Evolutionary conservation across 1,140 invertebrate species (phyloP), one percentile per base, ranked within the genome.

Genomic region (Aethina tumida): DNA sequence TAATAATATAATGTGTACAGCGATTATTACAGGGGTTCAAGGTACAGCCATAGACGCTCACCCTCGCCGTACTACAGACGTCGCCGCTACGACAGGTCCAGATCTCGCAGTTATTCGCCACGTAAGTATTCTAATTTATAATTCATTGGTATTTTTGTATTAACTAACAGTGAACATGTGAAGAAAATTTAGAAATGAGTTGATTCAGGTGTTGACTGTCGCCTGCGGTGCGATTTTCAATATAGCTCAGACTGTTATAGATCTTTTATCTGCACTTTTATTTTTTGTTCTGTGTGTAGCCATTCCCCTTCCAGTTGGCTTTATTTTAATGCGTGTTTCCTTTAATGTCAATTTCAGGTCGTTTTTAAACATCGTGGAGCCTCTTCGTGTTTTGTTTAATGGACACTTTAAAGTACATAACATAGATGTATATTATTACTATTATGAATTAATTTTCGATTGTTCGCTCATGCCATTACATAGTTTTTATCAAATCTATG

Each of bases 81-180:
- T 49, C 60, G 67, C 35, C 69, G 72, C 47, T 83, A 85, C 55
- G 82, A 85, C 12, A 36, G 51, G 44, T 83, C 81, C 13, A 69
- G 84, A 49, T 86, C 84, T 47, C 75, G 84, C 44, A 88, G 85
- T 49, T 89, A 87, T 65, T 84, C 83, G 45, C 86, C 86, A 62
- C 82, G 86, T 88, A 76, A 79, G 76, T 81, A 52, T 27, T 24
- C 10, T 14, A 13, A 26, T 26, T 16, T 17, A 9, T 8, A 18
- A 13, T 33, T 31, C 20, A 27, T 36, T 5, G 18, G 3, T 9
- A 9, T 39, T 12, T 15, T n/a, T 35, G 14, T 17, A 17, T 34
- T 10, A 13, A 9, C 9, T 4, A 10, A 39, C 7, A 24, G 8
- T 20, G 12, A 0, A n/a, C 10, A 9, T 17, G 15, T 17, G n/a